A percentile compares a stretch with the other conserved stretches of the same genome.
These are phyloP conservation scores for Formica exsecta DNA, from an alignment of 1,140 invertebrate species.

Conservation along the genomic window DNA sequence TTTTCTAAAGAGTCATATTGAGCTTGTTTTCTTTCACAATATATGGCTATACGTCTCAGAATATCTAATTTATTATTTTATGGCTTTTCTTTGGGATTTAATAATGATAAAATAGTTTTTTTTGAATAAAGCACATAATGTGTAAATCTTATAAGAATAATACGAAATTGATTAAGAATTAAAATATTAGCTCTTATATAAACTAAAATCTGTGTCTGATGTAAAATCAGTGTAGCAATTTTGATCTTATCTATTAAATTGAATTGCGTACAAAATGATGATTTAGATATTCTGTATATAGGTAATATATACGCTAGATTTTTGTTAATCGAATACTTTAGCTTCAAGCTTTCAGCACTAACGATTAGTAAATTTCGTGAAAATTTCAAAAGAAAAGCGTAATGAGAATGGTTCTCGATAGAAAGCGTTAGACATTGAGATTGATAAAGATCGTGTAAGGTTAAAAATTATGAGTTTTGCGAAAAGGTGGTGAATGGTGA, in stretches of 20 bases:
- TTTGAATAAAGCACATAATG: background rate
- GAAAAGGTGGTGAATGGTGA: constrained; percentile 37
- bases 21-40: constrained; percentile 16
- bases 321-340: constrained; percentile 21
- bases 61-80: background rate
- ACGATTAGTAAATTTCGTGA: constrained; percentile 18
- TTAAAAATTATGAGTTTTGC: constrained; percentile 15
- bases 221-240: background rate
- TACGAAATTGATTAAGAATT: background rate
- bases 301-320: background rate
- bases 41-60: background rate
- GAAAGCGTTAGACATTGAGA: background rate
- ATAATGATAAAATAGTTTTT: background rate
- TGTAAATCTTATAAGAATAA: background rate
- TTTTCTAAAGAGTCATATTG: background rate
- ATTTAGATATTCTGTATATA: constrained; percentile 21
- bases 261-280: background rate
- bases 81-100: background rate
- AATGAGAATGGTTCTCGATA: constrained; percentile 24
- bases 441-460: background rate
- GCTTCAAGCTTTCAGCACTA: constrained; percentile 4
- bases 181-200: background rate
- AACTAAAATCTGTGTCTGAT: background rate
- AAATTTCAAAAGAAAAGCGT: constrained; percentile 18
- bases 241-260: constrained; percentile 4